These are phyloP conservation scores for Sternarchorhynchus goeldii DNA, from an alignment of 2,797 vertebrate species.

Conservation along the genomic window DNA sequence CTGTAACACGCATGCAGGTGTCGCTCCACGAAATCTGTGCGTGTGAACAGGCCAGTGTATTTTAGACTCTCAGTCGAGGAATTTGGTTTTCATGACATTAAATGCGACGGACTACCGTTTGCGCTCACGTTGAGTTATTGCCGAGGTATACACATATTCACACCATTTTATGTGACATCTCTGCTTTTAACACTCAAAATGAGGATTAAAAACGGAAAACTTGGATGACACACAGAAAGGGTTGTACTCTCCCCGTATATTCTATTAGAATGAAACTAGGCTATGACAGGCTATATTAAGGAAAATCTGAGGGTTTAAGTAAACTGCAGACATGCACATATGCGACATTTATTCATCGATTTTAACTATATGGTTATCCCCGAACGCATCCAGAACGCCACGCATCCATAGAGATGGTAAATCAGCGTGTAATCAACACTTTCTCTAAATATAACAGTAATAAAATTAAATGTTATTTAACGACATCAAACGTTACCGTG, in stretches of 20 bases:
- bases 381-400: not conserved
- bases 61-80: no score
- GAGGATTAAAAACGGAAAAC: not conserved
- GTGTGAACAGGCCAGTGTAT: not conserved
- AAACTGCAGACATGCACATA: conserved; percentile 13
- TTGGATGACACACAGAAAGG: not conserved
- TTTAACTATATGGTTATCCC: conserved; percentile 15
- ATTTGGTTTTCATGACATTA: no score
- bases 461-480: conserved; percentile 4
- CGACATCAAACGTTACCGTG: conserved; percentile 71
- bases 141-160: no score
- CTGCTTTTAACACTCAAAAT: not conserved
- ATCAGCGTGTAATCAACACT: not conserved
- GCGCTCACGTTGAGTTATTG: no score
- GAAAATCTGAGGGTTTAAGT: no score
- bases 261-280: no score
- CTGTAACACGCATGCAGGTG: conserved; percentile 32
- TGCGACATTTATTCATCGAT: conserved; percentile 47
- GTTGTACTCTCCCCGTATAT: no score
- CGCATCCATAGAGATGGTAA: not conserved
- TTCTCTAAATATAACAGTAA: not conserved
- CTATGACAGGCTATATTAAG: no score
- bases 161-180: not conserved
- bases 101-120: no score
- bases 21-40: not conserved